These are phyloP conservation scores for Loripinus fragilis DNA, from an alignment of 2,888 invertebrate genomes.

Conservation along the genomic window DNA sequence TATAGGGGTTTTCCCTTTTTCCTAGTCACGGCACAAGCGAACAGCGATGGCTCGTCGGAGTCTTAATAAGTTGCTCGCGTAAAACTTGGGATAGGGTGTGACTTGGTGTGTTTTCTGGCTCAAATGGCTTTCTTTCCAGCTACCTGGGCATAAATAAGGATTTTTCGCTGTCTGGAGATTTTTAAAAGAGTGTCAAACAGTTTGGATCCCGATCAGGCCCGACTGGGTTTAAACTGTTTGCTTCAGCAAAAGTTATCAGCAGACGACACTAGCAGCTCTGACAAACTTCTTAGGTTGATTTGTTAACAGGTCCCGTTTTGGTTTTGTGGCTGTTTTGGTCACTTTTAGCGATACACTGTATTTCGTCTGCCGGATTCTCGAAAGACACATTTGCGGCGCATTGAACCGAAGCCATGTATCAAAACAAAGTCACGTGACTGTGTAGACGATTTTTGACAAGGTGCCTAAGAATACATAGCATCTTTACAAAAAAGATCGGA, in stretches of 20 bases:
- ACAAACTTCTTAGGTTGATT: background rate
- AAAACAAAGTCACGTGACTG: constrained; percentile 17
- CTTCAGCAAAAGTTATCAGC: too few species aligned
- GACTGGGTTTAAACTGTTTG: too few species aligned
- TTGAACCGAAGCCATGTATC: constrained; percentile 4
- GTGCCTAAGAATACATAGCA: background rate
- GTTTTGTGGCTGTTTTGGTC: background rate
- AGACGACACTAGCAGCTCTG: background rate
- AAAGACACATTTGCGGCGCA: background rate
- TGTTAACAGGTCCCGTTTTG: background rate
- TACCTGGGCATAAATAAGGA: too few species aligned
- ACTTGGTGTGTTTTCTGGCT: too few species aligned
- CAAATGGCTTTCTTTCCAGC: too few species aligned
- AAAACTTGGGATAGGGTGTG: too few species aligned
- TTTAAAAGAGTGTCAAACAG: background rate
- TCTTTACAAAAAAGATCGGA: background rate
- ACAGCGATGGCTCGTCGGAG: too few species aligned
- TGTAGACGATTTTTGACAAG: background rate
- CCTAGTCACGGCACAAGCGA: too few species aligned
- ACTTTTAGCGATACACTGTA: background rate
- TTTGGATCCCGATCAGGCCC: too few species aligned
- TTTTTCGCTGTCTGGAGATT: background rate
- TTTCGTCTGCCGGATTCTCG: background rate
- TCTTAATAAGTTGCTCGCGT: too few species aligned
- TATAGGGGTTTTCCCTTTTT: too few species aligned